A percentile compares a stretch with the other conserved stretches of the same genome.
Conservation (phyloP, 2,113 vertebrate genomes). For the Bubo bubo region DNA sequence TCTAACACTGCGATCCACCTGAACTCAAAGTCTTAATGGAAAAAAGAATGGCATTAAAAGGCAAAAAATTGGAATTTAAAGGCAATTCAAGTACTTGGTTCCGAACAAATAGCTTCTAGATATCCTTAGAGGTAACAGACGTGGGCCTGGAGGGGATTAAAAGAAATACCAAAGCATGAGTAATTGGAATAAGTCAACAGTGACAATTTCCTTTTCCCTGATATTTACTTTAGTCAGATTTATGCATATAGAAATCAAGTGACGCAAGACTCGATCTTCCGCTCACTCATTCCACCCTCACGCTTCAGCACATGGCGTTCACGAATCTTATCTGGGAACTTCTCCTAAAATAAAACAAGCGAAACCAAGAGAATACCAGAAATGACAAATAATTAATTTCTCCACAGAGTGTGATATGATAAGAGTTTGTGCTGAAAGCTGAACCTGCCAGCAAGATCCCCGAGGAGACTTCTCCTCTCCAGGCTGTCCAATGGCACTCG, state of each 20-base stretch:
- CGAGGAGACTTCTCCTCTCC: not conserved
- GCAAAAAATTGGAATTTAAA: not conserved
- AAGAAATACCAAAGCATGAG: not conserved
- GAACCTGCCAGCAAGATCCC: not conserved
- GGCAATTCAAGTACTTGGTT: not conserved
- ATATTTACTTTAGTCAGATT: not conserved
- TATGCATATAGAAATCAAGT: not conserved
- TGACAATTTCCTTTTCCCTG: not conserved
- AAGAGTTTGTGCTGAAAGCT: not conserved
- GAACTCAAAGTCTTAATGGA: not conserved
- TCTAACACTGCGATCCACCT: not conserved
- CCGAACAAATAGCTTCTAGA: not conserved
- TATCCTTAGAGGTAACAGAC: not conserved
- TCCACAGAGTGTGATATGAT: not conserved
- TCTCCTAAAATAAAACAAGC: not conserved
- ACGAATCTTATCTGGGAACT: not conserved
- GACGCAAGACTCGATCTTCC: accelerated
- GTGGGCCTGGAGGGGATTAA: not conserved
- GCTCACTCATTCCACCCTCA: not conserved
- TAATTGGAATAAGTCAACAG: not conserved
- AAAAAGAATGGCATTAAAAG: not conserved
- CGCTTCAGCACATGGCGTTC: not conserved
- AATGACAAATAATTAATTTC: not conserved
- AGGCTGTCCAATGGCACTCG: not conserved
- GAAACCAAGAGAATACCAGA: not conserved